Conservation (phyloP, 1,140 invertebrate genomes). For the Megalopta genalis region DNA sequence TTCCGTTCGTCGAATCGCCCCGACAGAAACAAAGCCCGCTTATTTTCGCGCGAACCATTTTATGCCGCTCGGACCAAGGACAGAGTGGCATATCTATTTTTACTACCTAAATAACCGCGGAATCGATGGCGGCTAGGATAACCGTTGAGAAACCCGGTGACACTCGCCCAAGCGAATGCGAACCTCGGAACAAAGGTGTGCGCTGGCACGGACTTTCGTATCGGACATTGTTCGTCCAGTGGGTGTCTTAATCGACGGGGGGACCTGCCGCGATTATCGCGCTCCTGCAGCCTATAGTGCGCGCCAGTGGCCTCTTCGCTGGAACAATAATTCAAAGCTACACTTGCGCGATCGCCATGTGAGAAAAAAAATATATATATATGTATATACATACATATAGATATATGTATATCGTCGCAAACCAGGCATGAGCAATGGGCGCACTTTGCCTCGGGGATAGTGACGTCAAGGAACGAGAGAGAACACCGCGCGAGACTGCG, state of each 20-base stretch:
- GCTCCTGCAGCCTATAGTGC: neutral
- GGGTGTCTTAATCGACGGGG: neutral
- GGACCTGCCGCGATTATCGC: neutral
- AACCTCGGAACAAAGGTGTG: neutral
- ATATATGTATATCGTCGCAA: too few relatives aligned
- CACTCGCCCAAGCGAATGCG: neutral
- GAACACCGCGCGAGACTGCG: too few relatives aligned
- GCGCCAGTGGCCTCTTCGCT: too few relatives aligned
- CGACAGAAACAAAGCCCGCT: conserved; percentile 31
- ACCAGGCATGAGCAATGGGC: too few relatives aligned
- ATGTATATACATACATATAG: too few relatives aligned
- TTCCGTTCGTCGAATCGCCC: neutral
- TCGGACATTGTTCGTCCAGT: conserved; percentile 3
- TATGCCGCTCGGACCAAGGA: conserved; percentile 31
- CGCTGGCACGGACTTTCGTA: neutral
- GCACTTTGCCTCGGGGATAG: too few relatives aligned
- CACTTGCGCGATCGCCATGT: too few relatives aligned
- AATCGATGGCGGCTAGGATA: conserved; percentile 34
- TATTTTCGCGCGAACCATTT: conserved; percentile 23
- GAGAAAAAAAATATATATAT: too few relatives aligned
- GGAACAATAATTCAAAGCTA: too few relatives aligned
- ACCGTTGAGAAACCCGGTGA: neutral
- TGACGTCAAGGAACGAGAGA: too few relatives aligned
- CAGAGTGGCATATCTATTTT: conserved; percentile 33
- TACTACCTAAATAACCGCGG: conserved; percentile 17